Evolutionary conservation across 2,113 vertebrate species (phyloP).

Genomic region (Bucco capensis): DNA sequence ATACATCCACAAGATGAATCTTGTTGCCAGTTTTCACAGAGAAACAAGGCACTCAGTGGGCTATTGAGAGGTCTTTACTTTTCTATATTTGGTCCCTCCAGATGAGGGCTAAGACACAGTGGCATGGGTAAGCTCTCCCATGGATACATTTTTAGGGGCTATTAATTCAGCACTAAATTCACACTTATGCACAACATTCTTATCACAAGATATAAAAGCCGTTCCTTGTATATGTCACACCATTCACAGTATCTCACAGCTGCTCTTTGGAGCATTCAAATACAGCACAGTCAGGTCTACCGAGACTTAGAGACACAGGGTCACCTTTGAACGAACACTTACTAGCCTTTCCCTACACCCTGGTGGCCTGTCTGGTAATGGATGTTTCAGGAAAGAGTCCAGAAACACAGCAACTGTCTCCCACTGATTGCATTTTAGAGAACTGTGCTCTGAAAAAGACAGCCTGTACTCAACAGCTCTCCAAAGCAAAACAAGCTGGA

Average conservation of each 20-base stretch:
- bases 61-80: neutral
- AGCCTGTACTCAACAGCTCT: slow-evolving; percentile 2
- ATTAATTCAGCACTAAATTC: slow-evolving; percentile 28
- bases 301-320: neutral
- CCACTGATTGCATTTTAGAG: neutral
- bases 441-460: neutral
- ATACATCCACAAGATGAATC: neutral
- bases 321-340: slow-evolving; percentile 13
- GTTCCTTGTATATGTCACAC: slow-evolving; percentile 42
- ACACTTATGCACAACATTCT: neutral
- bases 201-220: slow-evolving; percentile 53
- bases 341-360: neutral
- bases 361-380: slow-evolving; percentile 48
- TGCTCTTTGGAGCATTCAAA: neutral
- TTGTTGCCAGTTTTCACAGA: neutral
- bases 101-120: neutral
- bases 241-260: neutral
- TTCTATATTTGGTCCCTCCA: neutral
- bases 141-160: neutral
- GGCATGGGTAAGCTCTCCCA: neutral
- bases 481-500: neutral
- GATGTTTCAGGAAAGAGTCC: neutral
- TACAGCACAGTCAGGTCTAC: neutral
- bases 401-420: slow-evolving; percentile 11
- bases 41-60: neutral